Base-by-base conservation (phyloP, 2,888 invertebrate genomes). In the Xylocampa areola region DNA sequence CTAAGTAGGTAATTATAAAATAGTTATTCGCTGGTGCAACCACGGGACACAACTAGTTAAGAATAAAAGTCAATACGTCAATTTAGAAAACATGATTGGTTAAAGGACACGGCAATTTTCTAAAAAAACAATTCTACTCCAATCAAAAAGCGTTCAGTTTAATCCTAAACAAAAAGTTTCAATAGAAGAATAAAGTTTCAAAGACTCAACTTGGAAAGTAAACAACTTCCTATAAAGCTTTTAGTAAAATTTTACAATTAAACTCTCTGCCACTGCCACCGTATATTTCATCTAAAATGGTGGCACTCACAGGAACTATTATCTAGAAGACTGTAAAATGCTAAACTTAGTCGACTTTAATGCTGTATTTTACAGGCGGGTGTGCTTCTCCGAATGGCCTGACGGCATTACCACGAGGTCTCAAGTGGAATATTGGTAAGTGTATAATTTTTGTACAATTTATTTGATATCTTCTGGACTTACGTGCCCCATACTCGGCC, bases 351-450 rank as follows among this genome's bases (percentile, higher is more conserved):
- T 17, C 30, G 43, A 40, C 29, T 39, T 41, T 59, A 60, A 48
- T 36, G 17, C 23, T 55, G 29, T 44, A 14, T 66, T 67, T 73
- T 80, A 45, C 84, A 94, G 97, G 61, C 96, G 96, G 27, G 95
- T 98, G 36, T 98, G 98, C 87, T 98, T 96, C 83, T 91, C 96
- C 0, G 96, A 96, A 70, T 98, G 98, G 98, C 98, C 98, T 2
- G 97, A 97, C 80, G 97, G 97, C 0, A 94, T 95, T 21, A 96
- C 96, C 32, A 96, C 95, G 61, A 92, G 95, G 79, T 96, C 97
- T 39, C 93, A 94, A 68, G 92, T 95, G 71, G 97, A 97, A 91
- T 96, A 97, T 81, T 84, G 96, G 97, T 97, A 91, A 96, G 97
- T 95, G 66, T 43, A 13, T 29, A 48, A 13, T 7, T 21, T 21